A percentile compares a stretch with the other conserved stretches of the same genome.
These are phyloP conservation scores for Meriones unguiculatus DNA, from an alignment of 2,113 vertebrate species.

Conservation along the genomic window DNA sequence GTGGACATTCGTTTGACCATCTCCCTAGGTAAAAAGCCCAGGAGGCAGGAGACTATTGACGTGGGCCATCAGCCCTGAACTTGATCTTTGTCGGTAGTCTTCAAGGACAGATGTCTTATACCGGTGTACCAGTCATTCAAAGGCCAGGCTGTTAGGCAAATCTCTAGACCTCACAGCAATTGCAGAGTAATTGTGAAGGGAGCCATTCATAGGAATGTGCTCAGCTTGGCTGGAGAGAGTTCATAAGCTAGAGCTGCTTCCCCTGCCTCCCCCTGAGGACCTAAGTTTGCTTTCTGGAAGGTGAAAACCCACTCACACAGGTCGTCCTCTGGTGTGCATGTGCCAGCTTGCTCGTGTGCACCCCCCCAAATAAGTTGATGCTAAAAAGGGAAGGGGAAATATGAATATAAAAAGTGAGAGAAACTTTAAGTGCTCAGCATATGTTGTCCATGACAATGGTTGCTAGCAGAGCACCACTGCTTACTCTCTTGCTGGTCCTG, in stretches of 20 bases:
- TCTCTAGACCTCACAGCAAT: constrained; percentile 37
- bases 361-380: neutral
- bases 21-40: constrained; percentile 14
- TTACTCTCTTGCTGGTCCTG: neutral
- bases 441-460: neutral
- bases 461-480: neutral
- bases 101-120: constrained; percentile 25
- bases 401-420: neutral
- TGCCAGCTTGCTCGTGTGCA: neutral
- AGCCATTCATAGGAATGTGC: neutral
- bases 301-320: neutral
- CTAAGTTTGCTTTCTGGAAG: neutral
- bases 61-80: constrained; percentile 34
- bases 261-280: neutral
- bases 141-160: constrained; percentile 44
- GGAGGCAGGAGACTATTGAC: neutral
- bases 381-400: neutral
- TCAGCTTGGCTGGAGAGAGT: neutral
- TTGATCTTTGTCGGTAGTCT: constrained; percentile 41
- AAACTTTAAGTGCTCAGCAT: neutral
- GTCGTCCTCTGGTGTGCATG: neutral
- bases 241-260: neutral
- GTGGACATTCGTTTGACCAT: constrained; percentile 29
- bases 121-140: constrained; percentile 10
- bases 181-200: neutral